These are phyloP conservation scores for Chroicocephalus ridibundus DNA, from an alignment of 2,113 vertebrate genomes.

Conservation along the genomic window DNA sequence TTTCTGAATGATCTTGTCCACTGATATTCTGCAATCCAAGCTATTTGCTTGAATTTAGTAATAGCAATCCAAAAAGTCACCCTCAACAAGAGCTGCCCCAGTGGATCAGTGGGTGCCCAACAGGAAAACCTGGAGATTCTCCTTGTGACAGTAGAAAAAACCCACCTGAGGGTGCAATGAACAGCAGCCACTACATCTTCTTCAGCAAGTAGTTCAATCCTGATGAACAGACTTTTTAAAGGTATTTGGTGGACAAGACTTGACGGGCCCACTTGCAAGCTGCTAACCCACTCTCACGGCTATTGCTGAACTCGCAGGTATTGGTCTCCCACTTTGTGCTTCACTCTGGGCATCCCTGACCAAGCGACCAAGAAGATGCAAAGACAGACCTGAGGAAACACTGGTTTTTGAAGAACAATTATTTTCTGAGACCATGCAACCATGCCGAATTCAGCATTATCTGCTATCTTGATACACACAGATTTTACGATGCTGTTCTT, in stretches of 20 bases:
- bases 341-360: neutral
- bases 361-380: neutral
- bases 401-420: neutral
- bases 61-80: neutral
- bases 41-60: neutral
- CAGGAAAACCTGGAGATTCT: neutral
- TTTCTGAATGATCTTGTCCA: neutral
- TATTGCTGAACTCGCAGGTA: neutral
- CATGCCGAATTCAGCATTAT: neutral
- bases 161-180: neutral
- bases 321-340: neutral
- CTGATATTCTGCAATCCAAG: neutral
- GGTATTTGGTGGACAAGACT: neutral
- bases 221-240: neutral
- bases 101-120: neutral
- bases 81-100: neutral
- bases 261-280: neutral
- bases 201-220: neutral
- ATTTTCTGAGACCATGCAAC: neutral
- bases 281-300: neutral
- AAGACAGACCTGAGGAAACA: neutral
- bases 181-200: neutral
- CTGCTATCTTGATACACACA: neutral
- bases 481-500: neutral
- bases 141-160: neutral